phyloP scores from a whole-genome alignment of 2,113 vertebrate species.

The Phrynosoma blainvillii region DNA sequence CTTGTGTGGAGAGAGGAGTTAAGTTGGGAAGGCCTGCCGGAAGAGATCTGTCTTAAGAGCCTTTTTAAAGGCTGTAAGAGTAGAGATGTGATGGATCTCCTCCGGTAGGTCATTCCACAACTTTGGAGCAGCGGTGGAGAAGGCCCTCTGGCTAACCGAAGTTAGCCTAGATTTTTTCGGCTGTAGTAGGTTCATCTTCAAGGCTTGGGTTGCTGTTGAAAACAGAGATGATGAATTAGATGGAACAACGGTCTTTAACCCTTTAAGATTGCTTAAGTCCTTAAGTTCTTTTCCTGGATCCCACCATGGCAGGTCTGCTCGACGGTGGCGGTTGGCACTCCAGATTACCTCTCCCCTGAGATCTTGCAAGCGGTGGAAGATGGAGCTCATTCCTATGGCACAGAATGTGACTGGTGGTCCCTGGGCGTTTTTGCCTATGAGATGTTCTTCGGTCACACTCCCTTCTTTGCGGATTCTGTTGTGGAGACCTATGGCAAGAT shows the following conservation, averaged over 20 bases:
- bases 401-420: constrained; percentile 92
- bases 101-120: too few relatives aligned
- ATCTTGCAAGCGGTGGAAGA: constrained; percentile 84
- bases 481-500: constrained; percentile 89
- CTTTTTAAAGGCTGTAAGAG: too few relatives aligned
- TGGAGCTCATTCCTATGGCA: constrained; percentile 75
- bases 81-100: too few relatives aligned
- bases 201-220: too few relatives aligned
- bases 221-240: not conserved
- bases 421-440: constrained; percentile 87
- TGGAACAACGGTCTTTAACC: not conserved
- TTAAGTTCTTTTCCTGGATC: not conserved
- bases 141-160: too few relatives aligned
- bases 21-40: too few relatives aligned
- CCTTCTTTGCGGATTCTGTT: constrained; percentile 86
- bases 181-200: too few relatives aligned
- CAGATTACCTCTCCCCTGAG: constrained; percentile 90
- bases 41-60: too few relatives aligned
- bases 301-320: constrained; percentile 76
- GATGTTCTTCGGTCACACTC: constrained; percentile 86
- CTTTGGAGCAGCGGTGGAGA: too few relatives aligned
- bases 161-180: too few relatives aligned
- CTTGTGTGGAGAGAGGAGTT: too few relatives aligned
- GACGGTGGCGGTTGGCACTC: constrained; percentile 85
- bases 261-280: not conserved